phyloP scores from a whole-genome alignment of 1,140 invertebrate species.

The Panagrolaimus sp. region DNA sequence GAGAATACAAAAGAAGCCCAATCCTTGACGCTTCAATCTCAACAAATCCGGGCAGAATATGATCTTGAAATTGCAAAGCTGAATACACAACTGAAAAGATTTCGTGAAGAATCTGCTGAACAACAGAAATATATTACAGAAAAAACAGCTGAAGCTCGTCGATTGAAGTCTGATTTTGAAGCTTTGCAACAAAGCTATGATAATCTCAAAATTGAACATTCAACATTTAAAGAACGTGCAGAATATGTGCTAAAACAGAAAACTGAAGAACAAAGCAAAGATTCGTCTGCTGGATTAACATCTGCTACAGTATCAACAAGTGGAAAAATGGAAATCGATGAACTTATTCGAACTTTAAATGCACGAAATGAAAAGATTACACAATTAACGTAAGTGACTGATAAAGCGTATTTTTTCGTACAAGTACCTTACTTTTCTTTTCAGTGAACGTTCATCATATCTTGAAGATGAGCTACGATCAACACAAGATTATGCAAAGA shows the following conservation, averaged over 20 bases:
- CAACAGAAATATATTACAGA: conserved; percentile 1
- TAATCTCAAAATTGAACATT: conserved; percentile 11
- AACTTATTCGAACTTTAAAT: conserved; percentile 15
- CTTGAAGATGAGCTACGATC: conserved; percentile 10
- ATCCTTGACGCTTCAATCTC: background rate
- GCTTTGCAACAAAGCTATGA: conserved; percentile 11
- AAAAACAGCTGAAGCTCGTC: background rate
- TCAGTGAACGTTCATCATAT: conserved; percentile 1
- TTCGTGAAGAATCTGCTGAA: conserved; percentile 1
- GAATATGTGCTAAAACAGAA: conserved; percentile 16
- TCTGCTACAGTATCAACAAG: background rate
- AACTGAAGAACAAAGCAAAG: background rate
- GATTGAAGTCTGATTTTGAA: background rate
- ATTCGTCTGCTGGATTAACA: background rate
- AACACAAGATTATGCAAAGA: conserved; percentile 1
- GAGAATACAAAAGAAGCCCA: conserved; percentile 6
- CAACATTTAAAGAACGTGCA: conserved; percentile 18
- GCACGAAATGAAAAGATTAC: conserved; percentile 12
- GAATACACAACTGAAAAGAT: background rate
- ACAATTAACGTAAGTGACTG: conserved; percentile 9
- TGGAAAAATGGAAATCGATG: conserved; percentile 13
- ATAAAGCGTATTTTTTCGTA: background rate
- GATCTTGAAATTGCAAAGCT: conserved; percentile 11
- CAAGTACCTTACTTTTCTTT: background rate
- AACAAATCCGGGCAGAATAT: conserved; percentile 1